A percentile compares a stretch with the other conserved stretches of the same genome.
Evolutionary conservation across 2,797 vertebrate species (phyloP).

Genomic region (Sardinella longiceps): DNA sequence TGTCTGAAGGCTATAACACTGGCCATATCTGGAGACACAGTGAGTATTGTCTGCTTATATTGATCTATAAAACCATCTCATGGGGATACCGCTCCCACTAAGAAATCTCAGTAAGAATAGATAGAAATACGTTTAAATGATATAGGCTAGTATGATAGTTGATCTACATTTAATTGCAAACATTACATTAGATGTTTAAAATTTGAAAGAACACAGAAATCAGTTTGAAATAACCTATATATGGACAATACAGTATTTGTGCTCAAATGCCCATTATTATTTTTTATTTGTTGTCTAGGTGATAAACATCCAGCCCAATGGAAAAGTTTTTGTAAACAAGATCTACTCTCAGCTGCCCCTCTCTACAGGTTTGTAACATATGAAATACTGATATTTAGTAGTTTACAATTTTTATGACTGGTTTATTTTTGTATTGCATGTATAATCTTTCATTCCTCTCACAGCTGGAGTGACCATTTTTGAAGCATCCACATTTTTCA

Average conservation of each 20-base stretch:
- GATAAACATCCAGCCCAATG: conserved; percentile 76
- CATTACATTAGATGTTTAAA: too few relatives aligned
- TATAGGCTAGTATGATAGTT: too few relatives aligned
- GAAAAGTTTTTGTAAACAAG: conserved; percentile 82
- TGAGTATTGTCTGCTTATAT: conserved; percentile 68
- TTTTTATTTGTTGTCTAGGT: conserved; percentile 64
- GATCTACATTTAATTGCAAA: neutral
- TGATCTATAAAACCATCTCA: neutral
- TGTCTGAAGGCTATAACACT: conserved; percentile 82
- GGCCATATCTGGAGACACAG: conserved; percentile 72
- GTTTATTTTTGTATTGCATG: neutral
- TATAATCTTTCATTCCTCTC: neutral
- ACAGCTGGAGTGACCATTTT: conserved; percentile 73
- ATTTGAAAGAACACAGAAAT: too few relatives aligned
- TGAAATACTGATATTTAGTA: neutral
- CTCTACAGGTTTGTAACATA: conserved; percentile 74
- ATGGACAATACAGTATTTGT: too few relatives aligned
- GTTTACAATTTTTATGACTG: neutral
- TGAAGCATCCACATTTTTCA: conserved; percentile 80
- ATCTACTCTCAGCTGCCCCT: conserved; percentile 82
- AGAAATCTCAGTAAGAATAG: too few relatives aligned
- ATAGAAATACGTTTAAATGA: too few relatives aligned
- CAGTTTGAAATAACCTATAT: too few relatives aligned
- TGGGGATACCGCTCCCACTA: too few relatives aligned
- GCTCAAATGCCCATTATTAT: neutral